phyloP scores from a whole-genome alignment of 30 jellyfish, hydroid and myxozoan species.

The Turritopsis rubra region DNA sequence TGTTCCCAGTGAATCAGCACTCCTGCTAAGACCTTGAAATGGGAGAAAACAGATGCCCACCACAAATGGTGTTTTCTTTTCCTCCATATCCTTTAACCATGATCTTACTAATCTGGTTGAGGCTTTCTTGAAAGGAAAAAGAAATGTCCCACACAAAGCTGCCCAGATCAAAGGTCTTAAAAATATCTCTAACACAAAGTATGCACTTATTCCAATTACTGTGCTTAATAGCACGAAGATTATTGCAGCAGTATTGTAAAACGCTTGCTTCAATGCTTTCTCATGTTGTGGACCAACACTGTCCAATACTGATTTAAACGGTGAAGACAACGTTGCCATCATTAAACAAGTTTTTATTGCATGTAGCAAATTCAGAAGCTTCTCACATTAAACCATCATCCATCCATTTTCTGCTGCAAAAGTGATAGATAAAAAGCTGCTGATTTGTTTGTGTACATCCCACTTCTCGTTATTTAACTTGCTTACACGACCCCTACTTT shows the following conservation, averaged over 20 bases:
- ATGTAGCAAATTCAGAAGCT: background rate
- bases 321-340: constrained; percentile 45
- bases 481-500: background rate
- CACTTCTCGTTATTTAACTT: background rate
- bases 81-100: constrained; percentile 65
- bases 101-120: constrained; percentile 55
- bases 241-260: constrained; percentile 93
- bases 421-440: too few species aligned
- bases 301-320: constrained; percentile 55
- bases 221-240: constrained; percentile 75
- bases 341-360: background rate
- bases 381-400: background rate
- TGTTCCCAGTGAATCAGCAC: constrained; percentile 58
- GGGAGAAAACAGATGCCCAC: constrained; percentile 78
- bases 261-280: constrained; percentile 71
- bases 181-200: constrained; percentile 77
- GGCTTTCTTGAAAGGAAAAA: constrained; percentile 75
- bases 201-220: constrained; percentile 54
- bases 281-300: constrained; percentile 80
- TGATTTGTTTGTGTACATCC: too few species aligned
- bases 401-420: too few species aligned
- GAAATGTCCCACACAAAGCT: constrained; percentile 80
- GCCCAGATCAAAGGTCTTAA: constrained; percentile 96
- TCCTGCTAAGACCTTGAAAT: constrained; percentile 37
- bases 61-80: constrained; percentile 63